A percentile compares a stretch with the other conserved stretches of the same genome.
These are phyloP conservation scores for Batillaria attramentaria DNA, from an alignment of 1,140 invertebrate genomes.

Conservation along the genomic window DNA sequence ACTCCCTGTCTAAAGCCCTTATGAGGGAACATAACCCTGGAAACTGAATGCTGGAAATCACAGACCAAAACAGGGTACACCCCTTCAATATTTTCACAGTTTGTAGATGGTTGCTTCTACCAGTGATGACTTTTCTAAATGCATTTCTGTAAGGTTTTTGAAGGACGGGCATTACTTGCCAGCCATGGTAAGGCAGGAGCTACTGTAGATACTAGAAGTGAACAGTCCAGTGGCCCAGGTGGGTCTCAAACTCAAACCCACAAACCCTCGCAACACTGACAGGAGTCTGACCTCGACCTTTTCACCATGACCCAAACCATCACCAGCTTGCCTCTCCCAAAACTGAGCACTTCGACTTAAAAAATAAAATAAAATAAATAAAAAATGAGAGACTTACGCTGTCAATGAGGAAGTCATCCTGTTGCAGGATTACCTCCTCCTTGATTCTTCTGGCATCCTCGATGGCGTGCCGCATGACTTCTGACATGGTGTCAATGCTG, in stretches of 20 bases:
- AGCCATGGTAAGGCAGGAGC: neutral
- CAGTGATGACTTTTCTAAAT: too few species aligned
- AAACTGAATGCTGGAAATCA: too few species aligned
- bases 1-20: too few species aligned
- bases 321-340: neutral
- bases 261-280: neutral
- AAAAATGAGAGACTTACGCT: constrained; percentile 20
- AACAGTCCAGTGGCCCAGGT: neutral
- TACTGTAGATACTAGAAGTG: neutral
- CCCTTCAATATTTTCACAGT: too few species aligned
- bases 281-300: too few species aligned
- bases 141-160: neutral
- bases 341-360: too few species aligned
- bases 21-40: too few species aligned
- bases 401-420: constrained; percentile 69
- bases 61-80: too few species aligned
- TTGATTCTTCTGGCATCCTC: constrained; percentile 64
- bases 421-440: constrained; percentile 63
- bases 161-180: neutral
- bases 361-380: too few species aligned
- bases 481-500: constrained; percentile 70
- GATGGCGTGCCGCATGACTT: constrained; percentile 65
- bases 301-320: neutral
- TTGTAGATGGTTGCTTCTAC: neutral
- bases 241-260: neutral